These are phyloP conservation scores for Melipona beecheii DNA, from an alignment of 2,888 invertebrate species.

Conservation along the genomic window DNA sequence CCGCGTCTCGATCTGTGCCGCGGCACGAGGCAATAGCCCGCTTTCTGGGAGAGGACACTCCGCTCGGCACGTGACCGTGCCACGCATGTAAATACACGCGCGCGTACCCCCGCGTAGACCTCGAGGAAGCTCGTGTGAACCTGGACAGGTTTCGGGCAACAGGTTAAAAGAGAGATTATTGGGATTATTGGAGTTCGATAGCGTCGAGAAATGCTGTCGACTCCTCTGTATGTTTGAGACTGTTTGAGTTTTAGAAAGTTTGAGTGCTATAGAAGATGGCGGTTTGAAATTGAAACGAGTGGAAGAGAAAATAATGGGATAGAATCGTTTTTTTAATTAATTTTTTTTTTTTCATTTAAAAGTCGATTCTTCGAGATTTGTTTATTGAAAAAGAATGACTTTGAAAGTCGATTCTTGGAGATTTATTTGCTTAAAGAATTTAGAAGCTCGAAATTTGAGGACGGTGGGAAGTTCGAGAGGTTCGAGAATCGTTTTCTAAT, in stretches of 20 bases:
- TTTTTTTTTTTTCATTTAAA: too few species aligned
- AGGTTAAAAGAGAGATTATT: constrained; percentile 2
- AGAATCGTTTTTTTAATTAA: too few species aligned
- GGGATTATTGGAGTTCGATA: not conserved
- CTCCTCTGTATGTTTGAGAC: too few species aligned
- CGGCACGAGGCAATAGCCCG: constrained; percentile 41
- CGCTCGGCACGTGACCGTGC: constrained; percentile 36
- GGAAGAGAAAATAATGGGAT: not conserved
- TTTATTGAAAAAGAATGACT: not conserved
- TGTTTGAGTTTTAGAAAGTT: not conserved
- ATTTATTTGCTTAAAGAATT: not conserved
- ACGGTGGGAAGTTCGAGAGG: not conserved
- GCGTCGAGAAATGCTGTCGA: too few species aligned
- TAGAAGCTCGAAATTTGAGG: not conserved
- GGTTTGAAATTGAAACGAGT: not conserved
- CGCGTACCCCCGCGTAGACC: not conserved
- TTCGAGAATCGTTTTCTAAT: not conserved
- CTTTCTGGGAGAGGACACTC: constrained; percentile 52
- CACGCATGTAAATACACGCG: not conserved
- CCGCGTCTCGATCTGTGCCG: constrained; percentile 51
- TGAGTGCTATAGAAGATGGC: not conserved
- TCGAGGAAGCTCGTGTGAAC: constrained; percentile 12
- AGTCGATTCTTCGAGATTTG: too few species aligned
- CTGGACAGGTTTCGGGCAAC: constrained; percentile 24
- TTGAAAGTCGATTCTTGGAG: too few species aligned